phyloP scores from a whole-genome alignment of 2,113 vertebrate genomes.

The Ivindomyrus marchei region DNA sequence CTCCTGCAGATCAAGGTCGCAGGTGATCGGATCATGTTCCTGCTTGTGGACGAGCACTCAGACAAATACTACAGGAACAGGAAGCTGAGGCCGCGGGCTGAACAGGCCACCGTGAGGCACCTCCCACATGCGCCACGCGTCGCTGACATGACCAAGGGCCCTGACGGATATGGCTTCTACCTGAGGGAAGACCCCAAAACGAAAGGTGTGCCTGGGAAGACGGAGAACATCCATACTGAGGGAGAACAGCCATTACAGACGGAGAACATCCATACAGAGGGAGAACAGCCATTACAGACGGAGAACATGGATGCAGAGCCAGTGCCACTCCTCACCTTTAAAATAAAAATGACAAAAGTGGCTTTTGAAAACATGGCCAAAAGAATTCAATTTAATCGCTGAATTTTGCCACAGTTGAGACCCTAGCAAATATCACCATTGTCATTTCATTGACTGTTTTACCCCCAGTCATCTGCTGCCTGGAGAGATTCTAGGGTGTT shows the following conservation, averaged over 20 bases:
- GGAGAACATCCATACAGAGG: not conserved
- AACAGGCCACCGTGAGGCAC: slow-evolving; percentile 57
- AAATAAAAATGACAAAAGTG: not conserved
- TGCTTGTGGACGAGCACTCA: slow-evolving; percentile 73
- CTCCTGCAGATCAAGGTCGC: slow-evolving; percentile 63
- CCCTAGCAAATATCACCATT: not conserved
- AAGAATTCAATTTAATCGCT: not conserved
- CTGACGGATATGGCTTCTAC: slow-evolving; percentile 76
- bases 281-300: not conserved
- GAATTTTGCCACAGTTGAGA: not conserved
- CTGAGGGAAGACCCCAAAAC: slow-evolving; percentile 54
- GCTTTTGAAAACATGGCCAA: not conserved
- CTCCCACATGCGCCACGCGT: slow-evolving; percentile 72
- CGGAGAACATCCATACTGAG: not conserved
- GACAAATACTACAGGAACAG: slow-evolving; percentile 59
- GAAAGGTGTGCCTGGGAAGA: slow-evolving; percentile 35
- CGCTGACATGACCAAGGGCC: slow-evolving; percentile 62
- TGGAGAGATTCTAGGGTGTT: not conserved
- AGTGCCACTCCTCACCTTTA: not conserved
- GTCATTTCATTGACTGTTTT: not conserved
- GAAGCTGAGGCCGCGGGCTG: slow-evolving; percentile 50
- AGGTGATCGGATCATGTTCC: slow-evolving; percentile 64
- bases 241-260: not conserved
- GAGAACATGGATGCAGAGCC: not conserved
- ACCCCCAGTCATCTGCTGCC: not conserved